phyloP scores from a whole-genome alignment of 2,113 vertebrate species.

The Xyliphius kryptos region DNA sequence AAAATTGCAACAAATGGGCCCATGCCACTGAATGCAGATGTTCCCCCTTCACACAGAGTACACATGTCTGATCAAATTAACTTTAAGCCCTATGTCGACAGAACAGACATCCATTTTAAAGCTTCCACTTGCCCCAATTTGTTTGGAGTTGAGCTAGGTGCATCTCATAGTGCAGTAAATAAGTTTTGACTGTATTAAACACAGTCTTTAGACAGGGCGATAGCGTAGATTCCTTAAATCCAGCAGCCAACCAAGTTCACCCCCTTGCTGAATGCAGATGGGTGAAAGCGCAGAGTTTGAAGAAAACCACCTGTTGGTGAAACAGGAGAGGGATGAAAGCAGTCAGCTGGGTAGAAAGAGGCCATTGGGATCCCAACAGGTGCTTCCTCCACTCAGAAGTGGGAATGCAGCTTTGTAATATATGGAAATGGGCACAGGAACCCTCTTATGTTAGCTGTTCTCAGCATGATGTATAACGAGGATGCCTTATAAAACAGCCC shows the following conservation, averaged over 20 bases:
- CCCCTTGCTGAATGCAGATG: conserved; percentile 55
- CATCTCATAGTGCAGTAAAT: conserved; percentile 72
- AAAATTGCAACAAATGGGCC: conserved; percentile 94
- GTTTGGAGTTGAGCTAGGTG: conserved; percentile 70
- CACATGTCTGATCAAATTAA: conserved; percentile 87
- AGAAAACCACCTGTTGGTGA: conserved; percentile 78
- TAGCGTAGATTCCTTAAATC: conserved; percentile 49
- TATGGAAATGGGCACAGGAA: conserved; percentile 60
- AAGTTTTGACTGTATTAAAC: no score
- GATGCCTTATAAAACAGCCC: conserved; percentile 62
- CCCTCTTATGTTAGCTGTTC: conserved; percentile 37
- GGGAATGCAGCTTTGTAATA: conserved; percentile 59
- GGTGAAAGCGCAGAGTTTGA: conserved; percentile 61
- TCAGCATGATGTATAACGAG: conserved; percentile 64
- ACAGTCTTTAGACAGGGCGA: no score
- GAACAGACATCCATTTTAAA: conserved; percentile 86
- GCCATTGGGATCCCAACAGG: conserved; percentile 69
- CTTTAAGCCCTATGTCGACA: conserved; percentile 76
- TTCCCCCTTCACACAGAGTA: conserved; percentile 72
- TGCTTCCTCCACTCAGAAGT: conserved; percentile 74
- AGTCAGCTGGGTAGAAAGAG: conserved; percentile 62
- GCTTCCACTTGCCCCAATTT: conserved; percentile 75
- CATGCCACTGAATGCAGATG: conserved; percentile 81
- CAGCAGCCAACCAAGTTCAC: conserved; percentile 58
- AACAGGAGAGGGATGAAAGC: conserved; percentile 55